Conservation (phyloP, 2,113 vertebrate genomes). For the Maccullochella peelii region DNA sequence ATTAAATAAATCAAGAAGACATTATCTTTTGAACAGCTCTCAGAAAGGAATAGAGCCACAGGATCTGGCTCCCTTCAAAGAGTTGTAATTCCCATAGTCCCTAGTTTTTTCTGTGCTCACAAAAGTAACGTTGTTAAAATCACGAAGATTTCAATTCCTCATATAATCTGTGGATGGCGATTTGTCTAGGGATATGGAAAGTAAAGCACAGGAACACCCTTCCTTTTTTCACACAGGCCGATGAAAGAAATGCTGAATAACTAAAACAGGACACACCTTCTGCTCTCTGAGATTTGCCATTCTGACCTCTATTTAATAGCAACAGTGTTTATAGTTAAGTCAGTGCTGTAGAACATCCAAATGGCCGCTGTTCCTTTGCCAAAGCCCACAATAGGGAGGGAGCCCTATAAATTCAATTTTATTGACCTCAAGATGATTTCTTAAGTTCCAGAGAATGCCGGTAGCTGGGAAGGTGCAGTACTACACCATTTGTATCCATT, state of each 20-base stretch:
- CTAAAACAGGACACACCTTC: too few species aligned
- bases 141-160: not conserved
- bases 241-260: too few species aligned
- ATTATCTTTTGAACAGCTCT: too few species aligned
- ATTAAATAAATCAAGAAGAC: not conserved
- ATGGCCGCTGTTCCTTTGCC: slow-evolving; percentile 8
- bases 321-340: not conserved
- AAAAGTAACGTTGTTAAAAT: not conserved
- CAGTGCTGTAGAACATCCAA: not conserved
- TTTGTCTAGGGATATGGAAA: not conserved
- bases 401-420: not conserved
- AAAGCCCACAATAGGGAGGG: not conserved
- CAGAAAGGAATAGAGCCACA: too few species aligned
- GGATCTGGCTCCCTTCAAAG: too few species aligned
- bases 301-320: too few species aligned
- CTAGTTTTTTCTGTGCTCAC: too few species aligned
- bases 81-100: too few species aligned
- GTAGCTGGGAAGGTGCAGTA: not conserved
- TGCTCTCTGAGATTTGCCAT: too few species aligned
- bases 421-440: slow-evolving; percentile 17
- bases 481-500: not conserved
- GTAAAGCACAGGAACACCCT: not conserved
- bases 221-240: too few species aligned
- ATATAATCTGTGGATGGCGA: not conserved
- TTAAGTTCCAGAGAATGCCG: not conserved